These are phyloP conservation scores for Lipotes vexillifer DNA, from an alignment of 2,113 vertebrate species.

Conservation along the genomic window DNA sequence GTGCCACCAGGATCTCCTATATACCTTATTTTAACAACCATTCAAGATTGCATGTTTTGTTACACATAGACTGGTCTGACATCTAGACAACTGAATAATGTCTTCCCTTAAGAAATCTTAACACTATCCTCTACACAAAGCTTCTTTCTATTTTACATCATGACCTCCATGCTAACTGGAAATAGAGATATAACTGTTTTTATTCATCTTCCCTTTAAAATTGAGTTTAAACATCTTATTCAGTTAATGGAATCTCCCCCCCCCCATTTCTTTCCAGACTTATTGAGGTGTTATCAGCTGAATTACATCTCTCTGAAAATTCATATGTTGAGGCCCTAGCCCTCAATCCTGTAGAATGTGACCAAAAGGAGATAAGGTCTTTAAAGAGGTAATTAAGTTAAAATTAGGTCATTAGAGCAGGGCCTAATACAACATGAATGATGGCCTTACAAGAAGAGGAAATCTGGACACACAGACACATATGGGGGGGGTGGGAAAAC, in stretches of 20 bases:
- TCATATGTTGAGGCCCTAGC: neutral
- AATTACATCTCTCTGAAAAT: neutral
- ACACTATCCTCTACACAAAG: neutral
- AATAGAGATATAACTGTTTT: neutral
- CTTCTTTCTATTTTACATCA: neutral
- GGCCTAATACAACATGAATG: neutral
- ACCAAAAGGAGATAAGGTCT: neutral
- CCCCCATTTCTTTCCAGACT: neutral
- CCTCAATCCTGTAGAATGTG: neutral
- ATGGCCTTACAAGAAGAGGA: neutral
- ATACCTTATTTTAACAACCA: neutral
- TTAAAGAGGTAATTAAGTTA: neutral
- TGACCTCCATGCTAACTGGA: neutral
- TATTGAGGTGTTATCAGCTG: neutral
- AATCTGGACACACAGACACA: neutral
- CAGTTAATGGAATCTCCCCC: neutral
- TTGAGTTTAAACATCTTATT: neutral
- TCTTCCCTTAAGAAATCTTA: neutral
- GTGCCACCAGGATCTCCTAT: no score
- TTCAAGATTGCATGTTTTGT: neutral
- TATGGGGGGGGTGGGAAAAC: neutral
- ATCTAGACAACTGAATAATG: neutral
- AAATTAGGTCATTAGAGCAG: neutral
- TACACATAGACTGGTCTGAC: neutral
- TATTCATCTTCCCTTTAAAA: neutral